These are phyloP conservation scores for Zaprionus capensis DNA, from an alignment of 1,140 invertebrate genomes.

Conservation along the genomic window DNA sequence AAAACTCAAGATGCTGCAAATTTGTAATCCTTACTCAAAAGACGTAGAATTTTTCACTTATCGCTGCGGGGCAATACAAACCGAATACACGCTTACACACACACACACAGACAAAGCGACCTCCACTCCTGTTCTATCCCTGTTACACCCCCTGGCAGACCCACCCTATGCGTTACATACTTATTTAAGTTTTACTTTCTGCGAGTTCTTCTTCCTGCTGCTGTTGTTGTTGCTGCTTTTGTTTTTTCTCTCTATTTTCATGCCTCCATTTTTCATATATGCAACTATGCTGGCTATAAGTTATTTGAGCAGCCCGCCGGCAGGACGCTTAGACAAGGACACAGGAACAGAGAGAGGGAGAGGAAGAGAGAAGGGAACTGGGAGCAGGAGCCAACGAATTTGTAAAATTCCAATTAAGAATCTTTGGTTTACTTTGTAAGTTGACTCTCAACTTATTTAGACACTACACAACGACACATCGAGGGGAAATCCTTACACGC, in stretches of 20 bases:
- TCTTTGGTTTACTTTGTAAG: conserved; percentile 82
- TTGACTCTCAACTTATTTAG: conserved; percentile 83
- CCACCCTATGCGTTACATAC: conserved; percentile 57
- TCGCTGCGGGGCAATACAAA: conserved; percentile 54
- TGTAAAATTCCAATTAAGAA: conserved; percentile 83
- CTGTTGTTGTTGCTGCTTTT: conserved; percentile 33
- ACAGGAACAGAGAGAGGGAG: not conserved
- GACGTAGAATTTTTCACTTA: conserved; percentile 76
- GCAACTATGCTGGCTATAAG: conserved; percentile 74
- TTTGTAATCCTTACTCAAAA: conserved; percentile 74
- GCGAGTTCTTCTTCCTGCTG: conserved; percentile 48
- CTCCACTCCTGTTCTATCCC: conserved; percentile 3
- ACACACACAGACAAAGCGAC: conserved; percentile 16
- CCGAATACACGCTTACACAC: conserved; percentile 3
- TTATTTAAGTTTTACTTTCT: conserved; percentile 79
- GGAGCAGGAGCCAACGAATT: conserved; percentile 64
- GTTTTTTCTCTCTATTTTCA: conserved; percentile 40
- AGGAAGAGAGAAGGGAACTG: not conserved
- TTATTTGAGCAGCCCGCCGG: conserved; percentile 66
- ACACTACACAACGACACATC: conserved; percentile 80
- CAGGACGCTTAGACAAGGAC: conserved; percentile 38
- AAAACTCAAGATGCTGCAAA: conserved; percentile 79
- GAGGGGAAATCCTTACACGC: conserved; percentile 73
- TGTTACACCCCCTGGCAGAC: conserved; percentile 3
- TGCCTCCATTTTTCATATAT: conserved; percentile 71